phyloP scores from a whole-genome alignment of 2,797 vertebrate species.

The Pelodytes ibericus region DNA sequence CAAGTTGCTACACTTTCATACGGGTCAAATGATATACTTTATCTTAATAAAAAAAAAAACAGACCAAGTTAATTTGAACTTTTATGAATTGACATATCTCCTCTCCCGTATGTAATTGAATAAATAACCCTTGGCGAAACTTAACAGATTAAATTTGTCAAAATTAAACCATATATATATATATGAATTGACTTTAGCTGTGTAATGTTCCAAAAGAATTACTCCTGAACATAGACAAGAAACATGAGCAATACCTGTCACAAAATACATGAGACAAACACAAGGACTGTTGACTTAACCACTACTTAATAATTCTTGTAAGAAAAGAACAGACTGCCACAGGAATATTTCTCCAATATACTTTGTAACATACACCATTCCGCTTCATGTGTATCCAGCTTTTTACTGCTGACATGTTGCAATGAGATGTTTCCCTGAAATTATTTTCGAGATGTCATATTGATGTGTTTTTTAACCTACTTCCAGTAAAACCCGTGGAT shows the following conservation, averaged over 20 bases:
- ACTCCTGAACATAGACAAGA: neutral
- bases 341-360: neutral
- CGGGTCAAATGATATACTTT: too few species aligned
- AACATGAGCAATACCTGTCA: neutral
- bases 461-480: conserved; percentile 30
- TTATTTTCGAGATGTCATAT: conserved; percentile 25
- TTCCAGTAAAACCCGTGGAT: conserved; percentile 15
- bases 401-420: conserved; percentile 14
- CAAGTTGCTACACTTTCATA: too few species aligned
- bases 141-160: too few species aligned
- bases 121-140: too few species aligned
- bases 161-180: too few species aligned
- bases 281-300: conserved; percentile 1
- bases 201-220: neutral
- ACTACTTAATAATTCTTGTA: conserved; percentile 4
- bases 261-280: neutral
- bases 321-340: neutral
- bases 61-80: too few species aligned
- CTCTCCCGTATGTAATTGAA: too few species aligned
- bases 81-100: too few species aligned
- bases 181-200: neutral
- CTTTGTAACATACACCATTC: conserved; percentile 2
- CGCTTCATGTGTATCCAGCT: conserved; percentile 23
- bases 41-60: too few species aligned
- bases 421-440: conserved; percentile 19